Percentiles rank a stretch among this genome's conserved stretches.
Conservation (phyloP, 1,140 invertebrate species). For the Galendromus occidentalis region DNA sequence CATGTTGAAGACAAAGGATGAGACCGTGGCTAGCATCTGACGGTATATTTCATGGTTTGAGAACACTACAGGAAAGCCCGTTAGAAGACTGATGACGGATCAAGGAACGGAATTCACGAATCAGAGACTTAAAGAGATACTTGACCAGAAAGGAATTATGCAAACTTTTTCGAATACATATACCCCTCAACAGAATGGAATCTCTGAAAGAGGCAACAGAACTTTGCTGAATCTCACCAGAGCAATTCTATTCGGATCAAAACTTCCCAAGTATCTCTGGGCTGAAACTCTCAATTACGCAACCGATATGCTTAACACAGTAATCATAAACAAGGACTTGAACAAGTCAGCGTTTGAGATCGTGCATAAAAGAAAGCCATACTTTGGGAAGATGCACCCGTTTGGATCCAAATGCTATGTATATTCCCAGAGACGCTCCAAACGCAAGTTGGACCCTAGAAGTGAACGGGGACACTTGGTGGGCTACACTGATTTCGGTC, state of each 20-base stretch:
- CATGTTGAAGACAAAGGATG: slow-evolving; percentile 14
- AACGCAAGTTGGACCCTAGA: background rate
- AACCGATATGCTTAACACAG: slow-evolving; percentile 18
- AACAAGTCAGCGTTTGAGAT: background rate
- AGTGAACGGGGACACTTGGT: background rate
- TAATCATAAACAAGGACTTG: background rate
- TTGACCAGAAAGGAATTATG: background rate
- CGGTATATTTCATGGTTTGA: background rate
- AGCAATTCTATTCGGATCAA: slow-evolving; percentile 15
- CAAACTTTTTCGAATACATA: no score
- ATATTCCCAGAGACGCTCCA: background rate
- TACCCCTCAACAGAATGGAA: slow-evolving; percentile 15
- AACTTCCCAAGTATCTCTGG: no score
- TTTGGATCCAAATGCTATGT: background rate
- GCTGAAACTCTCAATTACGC: slow-evolving; percentile 15
- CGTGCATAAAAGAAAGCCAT: background rate
- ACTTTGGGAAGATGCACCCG: background rate
- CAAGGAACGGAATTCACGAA: background rate
- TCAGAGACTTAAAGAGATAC: background rate
- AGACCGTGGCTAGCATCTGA: background rate
- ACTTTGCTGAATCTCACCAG: slow-evolving; percentile 14
- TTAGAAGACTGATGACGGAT: background rate
- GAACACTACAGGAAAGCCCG: background rate
- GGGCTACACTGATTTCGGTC: background rate
- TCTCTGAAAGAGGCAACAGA: slow-evolving; percentile 16